These are phyloP conservation scores for Eugnorisma glareosa DNA, from an alignment of 2,888 invertebrate genomes.

Conservation along the genomic window DNA sequence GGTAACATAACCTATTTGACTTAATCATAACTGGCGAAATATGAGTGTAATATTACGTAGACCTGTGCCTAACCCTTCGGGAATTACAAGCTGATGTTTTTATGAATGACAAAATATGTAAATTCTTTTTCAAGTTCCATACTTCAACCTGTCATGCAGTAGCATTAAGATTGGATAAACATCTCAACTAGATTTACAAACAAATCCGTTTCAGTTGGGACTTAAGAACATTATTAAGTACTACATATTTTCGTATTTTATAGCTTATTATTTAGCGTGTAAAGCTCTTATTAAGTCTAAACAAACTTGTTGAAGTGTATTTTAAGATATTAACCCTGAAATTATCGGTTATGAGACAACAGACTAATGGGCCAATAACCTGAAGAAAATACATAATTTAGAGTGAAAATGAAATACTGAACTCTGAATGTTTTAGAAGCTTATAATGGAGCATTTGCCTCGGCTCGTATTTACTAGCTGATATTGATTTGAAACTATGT, in stretches of 20 bases:
- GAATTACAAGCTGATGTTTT: neutral
- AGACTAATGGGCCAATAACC: neutral
- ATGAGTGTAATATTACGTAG: too few species aligned
- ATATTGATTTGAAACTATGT: too few species aligned
- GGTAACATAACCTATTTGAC: too few species aligned
- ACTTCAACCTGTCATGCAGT: neutral
- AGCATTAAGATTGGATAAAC: neutral
- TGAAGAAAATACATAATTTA: neutral
- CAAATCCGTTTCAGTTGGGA: neutral
- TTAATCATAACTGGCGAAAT: neutral
- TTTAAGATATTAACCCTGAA: neutral
- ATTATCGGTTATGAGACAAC: neutral
- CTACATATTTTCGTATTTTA: neutral
- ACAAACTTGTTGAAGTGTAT: neutral
- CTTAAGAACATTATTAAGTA: neutral
- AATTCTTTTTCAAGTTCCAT: neutral
- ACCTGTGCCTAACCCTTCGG: neutral
- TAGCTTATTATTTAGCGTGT: neutral
- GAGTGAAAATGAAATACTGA: neutral
- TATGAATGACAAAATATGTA: neutral
- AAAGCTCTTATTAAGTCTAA: constrained; percentile 1
- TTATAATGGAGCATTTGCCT: neutral
- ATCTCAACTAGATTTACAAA: neutral
- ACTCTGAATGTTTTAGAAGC: neutral
- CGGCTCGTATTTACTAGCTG: too few species aligned